Percentiles rank a stretch among this genome's conserved stretches.
Evolutionary conservation across 2,888 invertebrate genomes (phyloP).

Genomic region (Limulus polyphemus): DNA sequence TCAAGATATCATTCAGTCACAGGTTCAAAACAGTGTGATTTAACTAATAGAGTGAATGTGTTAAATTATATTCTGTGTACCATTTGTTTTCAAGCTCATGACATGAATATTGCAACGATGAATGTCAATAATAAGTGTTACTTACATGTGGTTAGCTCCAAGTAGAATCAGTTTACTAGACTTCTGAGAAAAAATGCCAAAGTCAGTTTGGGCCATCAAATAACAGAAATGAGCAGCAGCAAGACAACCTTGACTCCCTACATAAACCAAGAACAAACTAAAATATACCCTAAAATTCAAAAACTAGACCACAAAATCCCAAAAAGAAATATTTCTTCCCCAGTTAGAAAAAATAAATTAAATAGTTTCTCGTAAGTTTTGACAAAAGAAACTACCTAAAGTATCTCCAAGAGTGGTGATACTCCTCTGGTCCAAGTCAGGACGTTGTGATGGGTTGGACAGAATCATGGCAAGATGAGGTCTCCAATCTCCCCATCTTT

Average conservation of each 20-base stretch:
- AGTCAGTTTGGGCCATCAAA: slow-evolving; percentile 62
- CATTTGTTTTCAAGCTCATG: too few species aligned
- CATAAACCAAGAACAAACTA: background rate
- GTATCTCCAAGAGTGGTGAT: slow-evolving; percentile 49
- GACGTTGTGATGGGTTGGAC: slow-evolving; percentile 55
- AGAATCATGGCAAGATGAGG: slow-evolving; percentile 92
- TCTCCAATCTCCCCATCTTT: slow-evolving; percentile 67
- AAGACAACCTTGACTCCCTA: slow-evolving; percentile 60
- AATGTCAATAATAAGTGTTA: background rate
- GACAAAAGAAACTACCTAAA: slow-evolving; percentile 31
- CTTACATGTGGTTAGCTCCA: slow-evolving; percentile 50
- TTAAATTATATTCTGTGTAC: too few species aligned
- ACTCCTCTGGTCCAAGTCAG: slow-evolving; percentile 62
- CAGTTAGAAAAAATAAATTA: too few species aligned
- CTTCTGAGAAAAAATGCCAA: slow-evolving; percentile 44
- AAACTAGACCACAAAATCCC: too few species aligned
- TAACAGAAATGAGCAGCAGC: slow-evolving; percentile 94
- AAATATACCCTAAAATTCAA: too few species aligned
- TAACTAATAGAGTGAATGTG: too few species aligned
- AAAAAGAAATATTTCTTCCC: too few species aligned
- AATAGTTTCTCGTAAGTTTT: background rate
- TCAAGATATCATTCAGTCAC: too few species aligned
- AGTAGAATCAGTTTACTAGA: slow-evolving; percentile 61
- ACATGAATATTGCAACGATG: too few species aligned
- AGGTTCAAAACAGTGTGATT: too few species aligned